A percentile compares a stretch with the other conserved stretches of the same genome.
Conservation (phyloP, 2,888 invertebrate species). For the Hydrotaea diabolus region DNA sequence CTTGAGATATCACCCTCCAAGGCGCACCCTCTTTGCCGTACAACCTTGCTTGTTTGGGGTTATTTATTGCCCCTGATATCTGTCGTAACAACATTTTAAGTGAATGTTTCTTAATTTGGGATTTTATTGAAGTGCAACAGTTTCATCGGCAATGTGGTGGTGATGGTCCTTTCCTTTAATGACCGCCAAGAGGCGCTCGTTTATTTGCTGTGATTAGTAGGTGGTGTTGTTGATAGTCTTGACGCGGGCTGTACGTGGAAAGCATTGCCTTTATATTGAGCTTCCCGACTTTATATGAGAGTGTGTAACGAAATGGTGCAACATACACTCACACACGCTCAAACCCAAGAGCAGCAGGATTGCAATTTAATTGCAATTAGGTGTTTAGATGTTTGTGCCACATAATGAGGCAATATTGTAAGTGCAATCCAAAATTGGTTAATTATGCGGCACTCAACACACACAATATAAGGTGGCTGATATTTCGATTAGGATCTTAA, state of each 20-base stretch:
- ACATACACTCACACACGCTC: neutral
- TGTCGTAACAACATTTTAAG: neutral
- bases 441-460: constrained; percentile 46
- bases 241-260: neutral
- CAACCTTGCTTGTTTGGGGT: too few species aligned
- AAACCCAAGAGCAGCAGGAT: neutral
- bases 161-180: neutral
- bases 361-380: neutral
- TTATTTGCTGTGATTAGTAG: neutral
- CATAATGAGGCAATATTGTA: constrained; percentile 48
- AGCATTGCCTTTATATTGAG: too few species aligned
- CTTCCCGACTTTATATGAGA: neutral
- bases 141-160: neutral
- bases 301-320: neutral
- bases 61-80: too few species aligned
- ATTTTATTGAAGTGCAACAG: neutral
- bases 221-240: neutral
- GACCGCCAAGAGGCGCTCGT: neutral
- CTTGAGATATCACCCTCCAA: too few species aligned
- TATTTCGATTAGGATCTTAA: neutral
- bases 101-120: neutral
- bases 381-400: constrained; percentile 44
- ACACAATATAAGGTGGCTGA: neutral
- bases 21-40: too few species aligned
- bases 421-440: constrained; percentile 62